These are phyloP conservation scores for Cyrtonyx montezumae DNA, from an alignment of 2,113 vertebrate species.

Conservation along the genomic window DNA sequence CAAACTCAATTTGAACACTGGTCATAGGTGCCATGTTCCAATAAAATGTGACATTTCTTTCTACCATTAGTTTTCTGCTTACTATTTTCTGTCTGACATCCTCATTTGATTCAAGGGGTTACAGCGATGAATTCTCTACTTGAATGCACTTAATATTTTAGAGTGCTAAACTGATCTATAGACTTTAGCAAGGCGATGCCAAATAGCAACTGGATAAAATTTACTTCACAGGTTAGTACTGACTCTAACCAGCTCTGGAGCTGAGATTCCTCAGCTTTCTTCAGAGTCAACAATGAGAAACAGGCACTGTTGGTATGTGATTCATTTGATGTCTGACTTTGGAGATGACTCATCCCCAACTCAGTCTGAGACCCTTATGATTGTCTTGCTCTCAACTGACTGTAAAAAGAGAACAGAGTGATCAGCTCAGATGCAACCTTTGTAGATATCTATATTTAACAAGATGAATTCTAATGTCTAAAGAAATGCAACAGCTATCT, in stretches of 20 bases:
- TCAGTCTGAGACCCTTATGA: accelerated
- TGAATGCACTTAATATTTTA: neutral
- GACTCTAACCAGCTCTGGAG: neutral
- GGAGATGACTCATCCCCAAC: accelerated
- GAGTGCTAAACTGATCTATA: neutral
- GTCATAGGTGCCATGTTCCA: neutral
- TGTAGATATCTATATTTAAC: neutral
- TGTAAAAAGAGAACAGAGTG: neutral
- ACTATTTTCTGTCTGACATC: neutral
- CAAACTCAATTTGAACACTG: neutral
- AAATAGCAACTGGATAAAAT: neutral
- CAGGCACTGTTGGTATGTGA: neutral
- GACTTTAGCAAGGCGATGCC: neutral
- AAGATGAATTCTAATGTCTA: neutral
- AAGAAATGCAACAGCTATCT: neutral
- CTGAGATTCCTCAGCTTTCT: neutral
- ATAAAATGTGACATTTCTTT: neutral
- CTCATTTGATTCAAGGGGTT: neutral
- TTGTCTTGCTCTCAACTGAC: neutral
- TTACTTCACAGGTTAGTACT: neutral
- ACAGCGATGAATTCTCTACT: neutral
- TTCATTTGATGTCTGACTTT: neutral
- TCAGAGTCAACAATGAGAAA: neutral
- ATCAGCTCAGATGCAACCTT: neutral
- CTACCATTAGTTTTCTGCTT: neutral